A percentile compares a stretch with the other conserved stretches of the same genome.
These are phyloP conservation scores for Pherbina coryleti DNA, from an alignment of 2,888 invertebrate species.

Conservation along the genomic window DNA sequence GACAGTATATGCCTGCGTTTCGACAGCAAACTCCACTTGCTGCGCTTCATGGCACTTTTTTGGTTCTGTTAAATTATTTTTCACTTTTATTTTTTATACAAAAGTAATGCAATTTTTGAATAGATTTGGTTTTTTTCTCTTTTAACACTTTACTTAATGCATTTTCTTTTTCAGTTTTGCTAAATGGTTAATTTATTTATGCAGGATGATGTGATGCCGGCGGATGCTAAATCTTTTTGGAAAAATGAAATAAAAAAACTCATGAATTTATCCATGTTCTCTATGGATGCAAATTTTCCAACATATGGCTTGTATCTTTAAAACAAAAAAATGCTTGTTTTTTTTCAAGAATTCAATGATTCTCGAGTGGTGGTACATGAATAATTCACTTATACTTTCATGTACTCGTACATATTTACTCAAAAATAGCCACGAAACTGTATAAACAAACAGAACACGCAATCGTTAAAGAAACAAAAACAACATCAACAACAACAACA, in stretches of 20 bases:
- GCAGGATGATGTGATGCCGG: background rate
- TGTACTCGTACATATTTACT: slow-evolving; percentile 1
- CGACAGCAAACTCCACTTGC: slow-evolving; percentile 60
- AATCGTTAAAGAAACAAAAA: slow-evolving; percentile 17
- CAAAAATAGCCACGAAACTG: slow-evolving; percentile 26
- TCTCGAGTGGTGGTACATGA: background rate
- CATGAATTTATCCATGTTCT: background rate
- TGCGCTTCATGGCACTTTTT: slow-evolving; percentile 52
- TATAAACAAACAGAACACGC: slow-evolving; percentile 33
- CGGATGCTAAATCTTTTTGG: background rate
- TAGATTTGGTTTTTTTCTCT: slow-evolving; percentile 33
- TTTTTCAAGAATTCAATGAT: background rate
- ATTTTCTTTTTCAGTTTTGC: slow-evolving; percentile 39
- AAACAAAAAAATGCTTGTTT: background rate
- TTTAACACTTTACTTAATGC: slow-evolving; percentile 45
- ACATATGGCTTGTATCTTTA: slow-evolving; percentile 18
- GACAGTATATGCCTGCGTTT: slow-evolving; percentile 51
- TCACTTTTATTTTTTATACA: slow-evolving; percentile 26
- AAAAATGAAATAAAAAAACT: background rate
- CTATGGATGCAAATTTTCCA: background rate
- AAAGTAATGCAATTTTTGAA: background rate
- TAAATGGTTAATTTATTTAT: slow-evolving; percentile 41
- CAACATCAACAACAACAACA: slow-evolving; percentile 16
- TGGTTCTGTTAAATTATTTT: background rate
- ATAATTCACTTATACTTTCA: background rate